Percentiles rank a stretch among this genome's conserved stretches.
Evolutionary conservation across 2,888 invertebrate genomes (phyloP).

Genomic region (Limnephilus lunatus): DNA sequence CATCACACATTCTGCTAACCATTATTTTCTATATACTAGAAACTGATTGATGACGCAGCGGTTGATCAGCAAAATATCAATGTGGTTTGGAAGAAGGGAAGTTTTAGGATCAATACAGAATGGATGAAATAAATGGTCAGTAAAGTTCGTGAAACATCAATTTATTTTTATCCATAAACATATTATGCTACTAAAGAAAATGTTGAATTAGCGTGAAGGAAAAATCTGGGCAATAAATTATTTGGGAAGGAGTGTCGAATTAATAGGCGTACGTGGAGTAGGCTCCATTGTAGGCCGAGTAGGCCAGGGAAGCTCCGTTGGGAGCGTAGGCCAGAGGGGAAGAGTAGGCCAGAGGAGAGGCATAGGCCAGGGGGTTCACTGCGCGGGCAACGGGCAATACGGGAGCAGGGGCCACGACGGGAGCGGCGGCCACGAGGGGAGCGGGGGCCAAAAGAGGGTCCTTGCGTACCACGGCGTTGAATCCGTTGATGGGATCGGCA

Average conservation of each 20-base stretch:
- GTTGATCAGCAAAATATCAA: background rate
- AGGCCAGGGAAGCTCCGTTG: constrained; percentile 21
- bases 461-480: constrained; percentile 74
- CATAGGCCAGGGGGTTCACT: constrained; percentile 28
- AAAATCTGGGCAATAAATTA: too few relatives aligned
- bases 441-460: constrained; percentile 67
- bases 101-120: too few relatives aligned
- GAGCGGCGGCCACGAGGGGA: constrained; percentile 50
- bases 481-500: constrained; percentile 75
- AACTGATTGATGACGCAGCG: background rate
- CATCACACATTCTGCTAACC: background rate
- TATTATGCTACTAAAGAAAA: background rate
- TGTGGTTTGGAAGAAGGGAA: background rate
- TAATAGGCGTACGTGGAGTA: constrained; percentile 5
- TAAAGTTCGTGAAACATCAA: too few relatives aligned
- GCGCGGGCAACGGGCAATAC: constrained; percentile 37
- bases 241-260: too few relatives aligned
- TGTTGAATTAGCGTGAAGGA: background rate
- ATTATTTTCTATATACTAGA: background rate
- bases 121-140: too few relatives aligned
- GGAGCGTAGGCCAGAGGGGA: constrained; percentile 66
- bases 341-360: constrained; percentile 64
- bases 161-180: background rate
- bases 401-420: constrained; percentile 49
- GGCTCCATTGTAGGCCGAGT: constrained; percentile 65